phyloP scores from a whole-genome alignment of 2,888 invertebrate genomes.

The Chydorus sphaericus region DNA sequence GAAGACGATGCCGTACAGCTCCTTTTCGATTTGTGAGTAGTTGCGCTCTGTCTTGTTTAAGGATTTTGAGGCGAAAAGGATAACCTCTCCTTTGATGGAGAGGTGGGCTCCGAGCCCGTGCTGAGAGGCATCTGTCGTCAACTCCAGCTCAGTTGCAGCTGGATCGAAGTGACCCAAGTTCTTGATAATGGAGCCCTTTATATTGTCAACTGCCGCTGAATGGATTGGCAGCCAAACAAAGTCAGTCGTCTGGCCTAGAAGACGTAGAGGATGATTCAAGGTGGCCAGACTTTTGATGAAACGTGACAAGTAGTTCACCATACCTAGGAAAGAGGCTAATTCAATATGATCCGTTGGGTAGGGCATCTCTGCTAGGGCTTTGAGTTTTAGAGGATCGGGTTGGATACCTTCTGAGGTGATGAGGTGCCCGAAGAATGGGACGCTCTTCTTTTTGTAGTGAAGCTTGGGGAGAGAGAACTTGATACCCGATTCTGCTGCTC shows the following conservation, averaged over 20 bases:
- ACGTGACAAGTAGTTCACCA: neutral
- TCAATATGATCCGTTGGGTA: neutral
- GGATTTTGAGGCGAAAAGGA: conserved; percentile 28
- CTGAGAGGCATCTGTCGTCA: conserved; percentile 25
- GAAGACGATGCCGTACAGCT: conserved; percentile 27
- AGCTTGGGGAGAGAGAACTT: neutral
- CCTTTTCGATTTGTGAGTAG: conserved; percentile 26
- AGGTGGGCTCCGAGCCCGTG: conserved; percentile 26
- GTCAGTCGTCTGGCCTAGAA: neutral
- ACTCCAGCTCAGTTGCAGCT: neutral
- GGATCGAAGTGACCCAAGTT: neutral
- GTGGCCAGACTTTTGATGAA: neutral
- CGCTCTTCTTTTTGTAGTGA: neutral
- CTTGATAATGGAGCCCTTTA: neutral
- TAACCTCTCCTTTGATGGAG: conserved; percentile 24
- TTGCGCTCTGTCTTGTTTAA: conserved; percentile 27
- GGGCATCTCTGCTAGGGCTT: neutral
- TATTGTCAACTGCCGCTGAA: neutral
- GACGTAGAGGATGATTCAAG: neutral
- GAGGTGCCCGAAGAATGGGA: neutral
- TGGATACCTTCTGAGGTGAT: neutral
- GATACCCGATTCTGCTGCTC: neutral
- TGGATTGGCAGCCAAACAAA: neutral
- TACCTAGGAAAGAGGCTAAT: neutral
- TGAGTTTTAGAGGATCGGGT: neutral